A percentile compares a stretch with the other conserved stretches of the same genome.
phyloP scores from a whole-genome alignment of 2,888 invertebrate species.

The Pachymerium ferrugineum region DNA sequence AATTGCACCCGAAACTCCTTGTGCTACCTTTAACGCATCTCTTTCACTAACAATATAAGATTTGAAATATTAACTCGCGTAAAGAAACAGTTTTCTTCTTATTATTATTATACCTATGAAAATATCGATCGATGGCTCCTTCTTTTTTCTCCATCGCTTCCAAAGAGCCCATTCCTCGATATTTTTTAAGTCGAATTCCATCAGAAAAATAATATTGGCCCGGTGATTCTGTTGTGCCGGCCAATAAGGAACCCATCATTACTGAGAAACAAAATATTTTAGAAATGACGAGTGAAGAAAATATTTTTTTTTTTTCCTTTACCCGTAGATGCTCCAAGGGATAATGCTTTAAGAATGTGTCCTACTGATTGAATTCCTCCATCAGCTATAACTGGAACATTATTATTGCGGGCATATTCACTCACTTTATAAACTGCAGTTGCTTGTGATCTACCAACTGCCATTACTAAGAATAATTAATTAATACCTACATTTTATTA shows the following conservation, averaged over 20 bases:
- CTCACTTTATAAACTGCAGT: conserved; percentile 96
- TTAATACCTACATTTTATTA: not conserved
- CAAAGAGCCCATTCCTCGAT: conserved; percentile 96
- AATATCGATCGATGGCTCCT: conserved; percentile 42
- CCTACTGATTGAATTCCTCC: conserved; percentile 96
- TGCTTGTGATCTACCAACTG: conserved; percentile 95
- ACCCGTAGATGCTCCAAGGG: conserved; percentile 84
- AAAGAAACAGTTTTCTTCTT: too few relatives aligned
- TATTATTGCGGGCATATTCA: conserved; percentile 77
- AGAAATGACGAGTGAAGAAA: not conserved
- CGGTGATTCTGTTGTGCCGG: conserved; percentile 97
- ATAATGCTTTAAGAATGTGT: conserved; percentile 89
- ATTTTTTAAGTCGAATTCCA: conserved; percentile 95
- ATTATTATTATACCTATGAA: conserved; percentile 42
- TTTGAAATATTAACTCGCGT: too few relatives aligned
- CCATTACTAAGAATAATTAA: conserved; percentile 66
- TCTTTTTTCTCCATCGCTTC: conserved; percentile 92
- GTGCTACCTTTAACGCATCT: conserved; percentile 94
- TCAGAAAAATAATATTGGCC: conserved; percentile 99
- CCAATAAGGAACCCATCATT: conserved; percentile 98
- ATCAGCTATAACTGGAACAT: conserved; percentile 96
- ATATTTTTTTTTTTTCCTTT: conserved; percentile 35
- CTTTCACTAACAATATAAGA: conserved; percentile 63
- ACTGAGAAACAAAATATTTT: conserved; percentile 54
- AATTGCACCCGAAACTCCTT: conserved; percentile 97